Evolutionary conservation across 2,113 vertebrate species (phyloP).

Genomic region (Chloropsis cyanopogon): DNA sequence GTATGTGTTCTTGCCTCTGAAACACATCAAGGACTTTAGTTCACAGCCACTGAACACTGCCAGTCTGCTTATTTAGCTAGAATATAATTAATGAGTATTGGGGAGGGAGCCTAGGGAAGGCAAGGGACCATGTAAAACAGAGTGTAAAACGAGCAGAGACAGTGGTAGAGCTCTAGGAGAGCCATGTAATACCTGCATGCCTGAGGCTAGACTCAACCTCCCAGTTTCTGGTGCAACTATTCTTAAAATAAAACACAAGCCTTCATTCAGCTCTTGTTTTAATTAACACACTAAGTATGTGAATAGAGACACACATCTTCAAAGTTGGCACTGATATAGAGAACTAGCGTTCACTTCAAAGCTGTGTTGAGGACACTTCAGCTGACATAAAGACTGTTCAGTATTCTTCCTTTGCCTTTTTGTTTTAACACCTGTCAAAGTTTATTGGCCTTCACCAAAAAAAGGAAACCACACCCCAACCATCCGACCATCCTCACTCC

Average conservation of each 20-base stretch:
- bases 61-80: slow-evolving; percentile 21
- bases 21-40: slow-evolving; percentile 11
- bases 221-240: background rate
- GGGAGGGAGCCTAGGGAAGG: background rate
- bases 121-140: background rate
- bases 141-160: background rate
- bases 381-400: background rate
- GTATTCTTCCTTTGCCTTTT: background rate
- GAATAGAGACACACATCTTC: background rate
- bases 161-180: background rate
- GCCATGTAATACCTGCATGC: background rate
- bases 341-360: background rate
- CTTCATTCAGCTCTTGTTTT: background rate
- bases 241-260: background rate
- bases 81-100: background rate
- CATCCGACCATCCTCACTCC: background rate
- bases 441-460: background rate
- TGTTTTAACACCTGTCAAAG: background rate
- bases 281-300: background rate
- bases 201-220: slow-evolving; percentile 23
- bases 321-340: background rate
- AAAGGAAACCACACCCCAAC: background rate
- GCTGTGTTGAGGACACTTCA: background rate
- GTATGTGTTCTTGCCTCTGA: slow-evolving; percentile 19
- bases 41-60: slow-evolving; percentile 21